Evolutionary conservation across 2,888 invertebrate species (phyloP), one percentile per base, ranked within the genome.

Genomic region (Cryptophagus acutangulus): DNA sequence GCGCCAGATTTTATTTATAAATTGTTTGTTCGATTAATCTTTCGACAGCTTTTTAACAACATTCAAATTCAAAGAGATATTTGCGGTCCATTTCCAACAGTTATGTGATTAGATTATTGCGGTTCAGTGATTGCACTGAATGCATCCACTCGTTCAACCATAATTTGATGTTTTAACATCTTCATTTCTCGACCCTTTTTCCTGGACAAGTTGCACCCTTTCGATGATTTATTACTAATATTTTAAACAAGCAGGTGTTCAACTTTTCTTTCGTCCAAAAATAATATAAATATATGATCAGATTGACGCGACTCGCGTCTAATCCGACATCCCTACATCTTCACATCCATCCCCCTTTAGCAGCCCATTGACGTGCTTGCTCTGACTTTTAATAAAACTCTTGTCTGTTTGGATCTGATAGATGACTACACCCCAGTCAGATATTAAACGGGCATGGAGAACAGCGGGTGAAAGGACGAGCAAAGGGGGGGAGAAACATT

Each of bases 361-460:
- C 55, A 54, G 54, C 60, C 61, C 62, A 69, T 70, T 71, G 70
- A 69, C 70, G 68, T 68, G 60, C 66, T 61, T 59, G 65, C 61
- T 63, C 70, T 62, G 69, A 70, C 69, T 71, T 73, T 73, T 73
- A 72, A 71, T 72, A 73, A 72, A 72, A 73, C 71, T 71, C 71
- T 72, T 72, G 73, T 72, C 72, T 72, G 71, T 71, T 71, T 69
- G 69, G 68, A 67, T 70, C 72, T 72, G 72, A 72, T 72, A 72
- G 72, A 72, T 72, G 72, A 71, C 72, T 71, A 63, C 70, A 67
- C 71, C 70, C 69, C 65, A 67, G 69, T 65, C 69, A 68, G 71
- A 72, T 72, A 72, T 72, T 72, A 71, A 72, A 72, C 65, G 50
- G 58, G 57, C 43, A 48, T 42, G 46, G 53, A 51, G 54, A 46